Evolutionary conservation across 2,797 vertebrate genomes (phyloP).

Genomic region (Bufotes viridis): DNA sequence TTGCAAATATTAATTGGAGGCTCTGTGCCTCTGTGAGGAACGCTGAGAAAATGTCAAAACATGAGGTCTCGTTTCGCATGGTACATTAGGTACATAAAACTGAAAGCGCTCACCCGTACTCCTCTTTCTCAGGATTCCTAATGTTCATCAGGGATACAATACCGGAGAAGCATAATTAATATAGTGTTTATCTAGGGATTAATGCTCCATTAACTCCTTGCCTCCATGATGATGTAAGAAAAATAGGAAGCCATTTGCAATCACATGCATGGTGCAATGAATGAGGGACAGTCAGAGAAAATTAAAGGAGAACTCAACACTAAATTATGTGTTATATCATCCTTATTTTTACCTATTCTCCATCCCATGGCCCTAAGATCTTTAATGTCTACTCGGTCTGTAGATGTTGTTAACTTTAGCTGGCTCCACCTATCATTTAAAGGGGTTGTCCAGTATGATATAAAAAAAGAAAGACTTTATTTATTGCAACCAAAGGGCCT

Average conservation of each 20-base stretch:
- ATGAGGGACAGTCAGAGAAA: no score
- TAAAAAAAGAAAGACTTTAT: no score
- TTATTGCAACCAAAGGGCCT: no score
- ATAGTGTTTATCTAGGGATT: conserved; percentile 30
- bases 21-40: conserved; percentile 13
- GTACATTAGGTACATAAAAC: conserved; percentile 44
- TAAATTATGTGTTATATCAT: no score
- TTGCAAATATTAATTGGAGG: conserved; percentile 43
- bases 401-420: no score
- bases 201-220: conserved; percentile 1
- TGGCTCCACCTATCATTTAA: neutral
- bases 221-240: neutral
- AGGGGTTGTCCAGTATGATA: neutral
- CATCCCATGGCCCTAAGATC: no score
- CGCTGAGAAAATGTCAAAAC: conserved; percentile 52
- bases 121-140: neutral
- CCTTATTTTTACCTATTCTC: no score
- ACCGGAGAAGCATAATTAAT: conserved; percentile 11
- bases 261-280: neutral
- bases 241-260: neutral
- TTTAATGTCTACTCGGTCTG: no score
- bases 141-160: conserved; percentile 16
- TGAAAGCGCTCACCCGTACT: conserved; percentile 20
- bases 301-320: no score
- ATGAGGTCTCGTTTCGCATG: conserved; percentile 20